Base-by-base conservation (phyloP, 2,113 vertebrate genomes). In the Amazona vittata region DNA sequence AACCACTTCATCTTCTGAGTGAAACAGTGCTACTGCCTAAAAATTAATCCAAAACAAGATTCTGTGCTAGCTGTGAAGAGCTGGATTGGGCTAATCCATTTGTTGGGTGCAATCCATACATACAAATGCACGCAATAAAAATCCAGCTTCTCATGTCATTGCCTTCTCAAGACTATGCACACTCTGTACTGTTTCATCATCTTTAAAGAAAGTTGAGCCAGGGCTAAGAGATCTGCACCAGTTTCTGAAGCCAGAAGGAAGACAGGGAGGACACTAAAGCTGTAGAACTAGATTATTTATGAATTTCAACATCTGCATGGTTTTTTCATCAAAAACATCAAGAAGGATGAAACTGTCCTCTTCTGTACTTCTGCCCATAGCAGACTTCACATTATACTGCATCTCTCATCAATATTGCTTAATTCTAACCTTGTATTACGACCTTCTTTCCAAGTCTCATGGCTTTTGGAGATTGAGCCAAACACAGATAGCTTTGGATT, bases 1-100 rank as follows among this genome's bases (percentile, higher is more conserved):
- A 81, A 96, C 73, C 74, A 92, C 39, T 96, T 93, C 43, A 81
- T 95, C 73, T 92, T 94, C 49, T 39, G 62, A 89, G 65, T 25
- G 47, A 93, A 95, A 91, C 52, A 79, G 65, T 96, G 95, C 62
- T 94, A 17, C 33, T 87, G 74, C 74, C 62, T 95, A 89, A 94
- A 93, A 95, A 94, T 75, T 91, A 91, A 95, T 96, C 86, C 81
- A 89, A 96, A 95, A 60, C 57, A 87, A 89, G 69, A 64, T 75
- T 89, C 68, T 81, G 46, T 49, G 50, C 69, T 83, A 59, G 64
- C 65, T 91, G 68, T 70, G 65, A 89, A 70, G 65, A 79, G 43
- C 77, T 91, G 84, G 64, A 84, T 95, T 41, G 43, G 91, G 86
- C 33, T 73, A 94, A 89, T 87, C 63, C 44, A 24, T 84, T 89